Evolutionary conservation across 2,888 invertebrate genomes (phyloP), one percentile per base, ranked within the genome.

Genomic region (Acronicta alni): DNA sequence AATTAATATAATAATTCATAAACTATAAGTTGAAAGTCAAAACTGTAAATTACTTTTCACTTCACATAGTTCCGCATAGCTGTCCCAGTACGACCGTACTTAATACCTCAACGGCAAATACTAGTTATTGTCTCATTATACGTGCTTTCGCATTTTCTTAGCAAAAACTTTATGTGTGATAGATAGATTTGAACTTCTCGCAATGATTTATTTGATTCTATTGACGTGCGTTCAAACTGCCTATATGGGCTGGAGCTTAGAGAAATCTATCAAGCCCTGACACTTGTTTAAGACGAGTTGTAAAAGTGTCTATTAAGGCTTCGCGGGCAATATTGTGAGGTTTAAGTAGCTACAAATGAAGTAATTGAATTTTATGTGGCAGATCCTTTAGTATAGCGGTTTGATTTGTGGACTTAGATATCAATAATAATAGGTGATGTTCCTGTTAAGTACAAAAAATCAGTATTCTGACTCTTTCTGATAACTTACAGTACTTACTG

Each of bases 201-300:
- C 59, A 65, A 74, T 77, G 79, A 80, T 80, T 80, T 80, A 80
- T 77, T 52, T 68, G 56, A 71, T 66, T 66, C 53, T 37, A 53
- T 72, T 57, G 68, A 57, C 51, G 53, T 52, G 32, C 41, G 49
- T 61, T 43, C 38, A 14, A 55, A 30, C 65, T 48, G 46, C 72
- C 32, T 51, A 72, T 67, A 72, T 67, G 72, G 72, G 18, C 62
- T 39, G 49, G 42, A 26, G 43, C 16, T 48, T 42, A 15, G 70
- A 57, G 67, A 72, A 54, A 69, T 72, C 62, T 51, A 73, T 70
- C 67, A 63, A 57, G 47, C 20, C 10, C 41, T 66, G 62, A 58
- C 67, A 63, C 65, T 72, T 58, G 55, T 59, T 59, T 48, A 51
- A 61, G 35, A 54, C 54, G 18, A 44, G 69, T 55, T 66, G 67